Base-by-base conservation (phyloP, 2,113 vertebrate species). In the Campylorhamphus procurvoides region DNA sequence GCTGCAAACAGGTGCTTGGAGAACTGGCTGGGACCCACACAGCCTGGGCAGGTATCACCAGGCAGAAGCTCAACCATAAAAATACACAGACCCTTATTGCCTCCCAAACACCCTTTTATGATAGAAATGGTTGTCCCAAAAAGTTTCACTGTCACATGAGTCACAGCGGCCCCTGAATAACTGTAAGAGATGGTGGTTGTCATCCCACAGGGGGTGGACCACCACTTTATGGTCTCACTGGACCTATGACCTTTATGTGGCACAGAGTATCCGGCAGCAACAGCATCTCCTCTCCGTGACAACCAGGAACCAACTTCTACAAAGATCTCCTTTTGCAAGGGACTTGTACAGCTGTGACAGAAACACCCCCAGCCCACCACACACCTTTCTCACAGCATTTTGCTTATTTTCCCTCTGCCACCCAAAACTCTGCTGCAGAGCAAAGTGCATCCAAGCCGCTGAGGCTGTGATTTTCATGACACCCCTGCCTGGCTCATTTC, bases 391-490 rank as follows among this genome's bases (percentile, higher is more conserved):
- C 67, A 31, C 68, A 69, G 47, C 55, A 47, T 69, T 93, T 91
- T 52, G 19, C 60, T 94, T 25, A 9, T 87, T 87, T 93, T 64
- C 84, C 68, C 40, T 84, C 79, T 1, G 1, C 47, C 2, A 1
- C 63, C 22, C 76, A 79, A 64, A 77, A 71, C 72, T 60, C 81
- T 3, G 6, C 67, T 50, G 94, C 84, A 76, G 93, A 97, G 84
- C 37, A 27, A 93, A 96, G 89, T 6, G 6, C 77, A 79, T 88
- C 86, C 52, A 47, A 97, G 96, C 50, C 9, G 53, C 97, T 94
- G 97, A 98, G 97, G 80, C 87, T 94, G 95, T 94, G 87, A 94
- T 97, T 97, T 97, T 96, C 95, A 60, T 24, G 94, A 96, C 94
- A 95, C 93, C 28, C 8, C 92, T 85, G 69, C 96, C 94, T 94